Evolutionary conservation across 2,797 vertebrate genomes (phyloP), one percentile per base, ranked within the genome.

Genomic region (Lates japonicus): DNA sequence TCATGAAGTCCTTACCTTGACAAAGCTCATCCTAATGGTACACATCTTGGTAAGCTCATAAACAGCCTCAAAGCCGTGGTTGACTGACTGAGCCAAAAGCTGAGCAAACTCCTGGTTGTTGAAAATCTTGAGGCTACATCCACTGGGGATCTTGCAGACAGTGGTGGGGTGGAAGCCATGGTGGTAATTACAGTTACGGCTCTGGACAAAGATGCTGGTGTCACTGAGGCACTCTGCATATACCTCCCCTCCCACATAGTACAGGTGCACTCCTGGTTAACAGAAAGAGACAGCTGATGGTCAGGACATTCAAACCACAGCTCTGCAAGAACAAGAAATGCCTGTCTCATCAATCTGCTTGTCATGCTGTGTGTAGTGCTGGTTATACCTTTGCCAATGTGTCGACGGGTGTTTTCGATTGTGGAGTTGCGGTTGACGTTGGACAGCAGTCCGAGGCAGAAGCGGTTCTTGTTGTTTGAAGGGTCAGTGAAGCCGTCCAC

Each of bases 1-100:
- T 66, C 0, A 13, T 7, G 1, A 48, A 51, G 39, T 17, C 17
- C 76, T 83, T 66, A 93, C 98, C 97, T 99, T 99, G 70, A 99
- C 98, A 29, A 99, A 99, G 92, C 98, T 99, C 98, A 99, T 98
- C 60, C 98, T 96, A 20, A 99, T 98, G 68, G 98, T 99, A 78
- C 98, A 99, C 98, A 99, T 99, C 94, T 99, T 99, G 1, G 98
- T 99, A 58, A 99, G 97, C 94, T 99, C 98, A 5, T 99, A 99
- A 46, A 99, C 98, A 0, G 98, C 98, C 95, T 99, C 98, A 48
- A 99, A 99, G 83, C 98, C 98, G 0, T 99, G 98, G 94, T 99
- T 99, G 87, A 99, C 98, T 0, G 98, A 99, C 87, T 99, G 97
- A 29, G 98, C 97, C 92, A 99, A 86, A 13, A 99, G 95, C 87